phyloP scores from a whole-genome alignment of 30 jellyfish, hydroid and myxozoan species.

The Aurelia coerulea region DNA sequence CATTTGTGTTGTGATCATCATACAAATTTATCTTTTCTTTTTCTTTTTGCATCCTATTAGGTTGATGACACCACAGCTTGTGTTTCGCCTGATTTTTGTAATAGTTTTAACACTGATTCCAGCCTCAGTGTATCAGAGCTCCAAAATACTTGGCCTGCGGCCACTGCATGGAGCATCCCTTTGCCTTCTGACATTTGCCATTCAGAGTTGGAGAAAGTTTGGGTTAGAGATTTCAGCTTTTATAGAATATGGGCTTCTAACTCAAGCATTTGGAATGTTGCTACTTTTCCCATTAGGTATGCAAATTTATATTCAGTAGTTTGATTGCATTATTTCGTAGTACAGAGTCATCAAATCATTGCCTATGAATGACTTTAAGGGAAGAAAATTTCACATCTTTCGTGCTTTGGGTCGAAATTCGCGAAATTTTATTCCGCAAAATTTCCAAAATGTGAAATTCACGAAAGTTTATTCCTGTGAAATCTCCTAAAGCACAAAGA shows the following conservation, averaged over 20 bases:
- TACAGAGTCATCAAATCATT: too few relatives aligned
- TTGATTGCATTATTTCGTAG: neutral
- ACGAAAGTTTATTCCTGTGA: too few relatives aligned
- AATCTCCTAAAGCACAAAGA: too few relatives aligned
- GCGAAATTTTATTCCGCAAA: too few relatives aligned
- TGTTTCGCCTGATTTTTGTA: constrained; percentile 80
- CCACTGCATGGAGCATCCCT: constrained; percentile 58
- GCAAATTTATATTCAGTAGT: constrained; percentile 24
- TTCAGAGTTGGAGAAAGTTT: constrained; percentile 77
- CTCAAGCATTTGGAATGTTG: constrained; percentile 92
- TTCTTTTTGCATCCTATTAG: constrained; percentile 16
- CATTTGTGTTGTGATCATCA: too few relatives aligned
- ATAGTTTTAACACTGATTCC: constrained; percentile 69
- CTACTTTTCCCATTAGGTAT: constrained; percentile 85
- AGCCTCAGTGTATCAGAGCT: constrained; percentile 76
- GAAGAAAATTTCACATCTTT: too few relatives aligned
- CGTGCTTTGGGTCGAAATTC: too few relatives aligned
- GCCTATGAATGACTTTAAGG: too few relatives aligned
- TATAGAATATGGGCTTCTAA: constrained; percentile 74
- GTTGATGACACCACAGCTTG: constrained; percentile 66
- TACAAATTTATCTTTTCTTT: too few relatives aligned
- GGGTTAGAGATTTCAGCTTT: constrained; percentile 82
- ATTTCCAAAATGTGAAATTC: too few relatives aligned
- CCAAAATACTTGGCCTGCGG: constrained; percentile 50
- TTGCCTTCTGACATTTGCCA: constrained; percentile 67